Percentiles rank a stretch among this genome's conserved stretches.
phyloP scores from a whole-genome alignment of 2,888 invertebrate genomes.

The Aphrophora alni region DNA sequence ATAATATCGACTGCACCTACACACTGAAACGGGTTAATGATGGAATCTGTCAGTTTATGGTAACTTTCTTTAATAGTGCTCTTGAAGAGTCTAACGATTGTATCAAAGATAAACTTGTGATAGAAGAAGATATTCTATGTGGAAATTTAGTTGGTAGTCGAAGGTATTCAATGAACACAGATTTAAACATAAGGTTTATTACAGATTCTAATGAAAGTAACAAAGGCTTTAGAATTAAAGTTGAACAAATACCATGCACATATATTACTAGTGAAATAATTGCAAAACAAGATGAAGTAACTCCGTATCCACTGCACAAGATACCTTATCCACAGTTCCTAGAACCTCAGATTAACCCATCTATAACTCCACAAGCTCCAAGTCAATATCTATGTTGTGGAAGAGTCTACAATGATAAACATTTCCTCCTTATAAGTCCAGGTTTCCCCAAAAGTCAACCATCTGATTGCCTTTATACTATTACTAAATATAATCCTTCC shows the following conservation, averaged over 20 bases:
- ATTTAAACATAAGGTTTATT: conserved; percentile 18
- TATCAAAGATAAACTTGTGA: conserved; percentile 20
- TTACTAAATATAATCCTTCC: conserved; percentile 18
- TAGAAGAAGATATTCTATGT: conserved; percentile 23
- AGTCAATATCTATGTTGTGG: conserved; percentile 23
- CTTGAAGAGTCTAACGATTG: conserved; percentile 12
- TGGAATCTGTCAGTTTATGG: conserved; percentile 11
- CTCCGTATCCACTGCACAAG: background rate
- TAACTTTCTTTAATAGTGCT: conserved; percentile 14
- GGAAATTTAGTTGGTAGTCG: background rate
- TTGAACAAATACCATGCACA: conserved; percentile 9
- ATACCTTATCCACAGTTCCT: background rate
- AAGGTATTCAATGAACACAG: background rate
- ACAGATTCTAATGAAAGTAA: background rate
- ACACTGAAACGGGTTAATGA: background rate
- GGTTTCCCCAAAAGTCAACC: conserved; percentile 29
- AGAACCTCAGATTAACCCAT: background rate
- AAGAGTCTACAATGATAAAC: conserved; percentile 15
- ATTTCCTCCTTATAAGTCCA: conserved; percentile 31
- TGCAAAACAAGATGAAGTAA: background rate
- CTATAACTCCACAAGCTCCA: background rate
- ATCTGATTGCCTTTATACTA: conserved; percentile 22
- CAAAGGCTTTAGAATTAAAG: conserved; percentile 15
- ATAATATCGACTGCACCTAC: conserved; percentile 2
- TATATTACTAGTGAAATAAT: background rate